A percentile compares a stretch with the other conserved stretches of the same genome.
These are phyloP conservation scores for Misgurnus anguillicaudatus DNA, from an alignment of 2,113 vertebrate genomes.

Conservation along the genomic window DNA sequence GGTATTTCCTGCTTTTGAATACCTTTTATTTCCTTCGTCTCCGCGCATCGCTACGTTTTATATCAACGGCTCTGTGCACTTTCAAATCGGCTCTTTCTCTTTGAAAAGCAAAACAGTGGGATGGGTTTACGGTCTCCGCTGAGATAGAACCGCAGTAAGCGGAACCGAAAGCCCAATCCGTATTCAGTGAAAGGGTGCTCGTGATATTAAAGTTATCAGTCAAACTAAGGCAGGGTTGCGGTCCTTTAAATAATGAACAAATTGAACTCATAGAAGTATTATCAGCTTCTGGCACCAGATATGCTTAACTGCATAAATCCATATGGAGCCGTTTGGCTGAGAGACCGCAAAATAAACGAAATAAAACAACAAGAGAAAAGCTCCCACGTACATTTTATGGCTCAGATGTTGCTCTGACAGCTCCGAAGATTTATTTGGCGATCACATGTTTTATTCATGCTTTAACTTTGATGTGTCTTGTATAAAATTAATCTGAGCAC, in stretches of 20 bases:
- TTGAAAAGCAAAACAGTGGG: conserved; percentile 42
- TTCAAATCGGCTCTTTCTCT: conserved; percentile 31
- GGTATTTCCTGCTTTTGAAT: conserved; percentile 43
- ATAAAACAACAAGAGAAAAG: neutral
- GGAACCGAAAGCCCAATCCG: neutral
- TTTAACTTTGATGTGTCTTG: no score
- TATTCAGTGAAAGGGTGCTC: conserved; percentile 8
- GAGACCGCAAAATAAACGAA: neutral
- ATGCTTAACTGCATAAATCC: conserved; percentile 6
- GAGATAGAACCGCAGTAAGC: neutral
- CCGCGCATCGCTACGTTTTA: conserved; percentile 21
- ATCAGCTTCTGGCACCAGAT: neutral
- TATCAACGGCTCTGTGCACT: conserved; percentile 16
- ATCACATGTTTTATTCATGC: no score
- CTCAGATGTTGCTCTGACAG: no score
- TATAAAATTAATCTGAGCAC: no score
- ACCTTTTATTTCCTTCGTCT: conserved; percentile 39
- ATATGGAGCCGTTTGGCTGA: neutral
- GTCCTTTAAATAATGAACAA: conserved; percentile 32
- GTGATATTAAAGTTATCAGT: conserved; percentile 34
- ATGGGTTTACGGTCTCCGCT: conserved; percentile 26
- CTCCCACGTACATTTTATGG: neutral
- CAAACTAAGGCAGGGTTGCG: conserved; percentile 15
- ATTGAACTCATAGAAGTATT: conserved; percentile 26
- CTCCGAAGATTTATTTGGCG: no score